phyloP scores from a whole-genome alignment of 2,797 vertebrate species.

The Siniperca undulata region DNA sequence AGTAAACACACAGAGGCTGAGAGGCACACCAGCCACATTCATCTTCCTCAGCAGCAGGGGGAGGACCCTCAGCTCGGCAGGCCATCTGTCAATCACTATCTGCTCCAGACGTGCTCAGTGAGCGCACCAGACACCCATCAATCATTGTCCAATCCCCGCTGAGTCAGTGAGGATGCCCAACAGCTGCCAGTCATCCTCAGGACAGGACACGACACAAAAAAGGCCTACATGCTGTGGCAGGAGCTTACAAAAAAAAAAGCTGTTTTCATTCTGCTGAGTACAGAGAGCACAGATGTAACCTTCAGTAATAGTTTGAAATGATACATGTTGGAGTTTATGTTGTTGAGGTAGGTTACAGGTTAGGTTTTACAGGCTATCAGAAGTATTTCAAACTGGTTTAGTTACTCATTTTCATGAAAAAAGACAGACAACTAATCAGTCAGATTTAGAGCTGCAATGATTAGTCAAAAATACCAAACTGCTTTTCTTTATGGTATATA shows the following conservation, averaged over 20 bases:
- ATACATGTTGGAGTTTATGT: conserved; percentile 4
- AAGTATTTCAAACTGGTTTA: too few species aligned
- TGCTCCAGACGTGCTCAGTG: conserved; percentile 18
- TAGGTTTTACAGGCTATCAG: too few species aligned
- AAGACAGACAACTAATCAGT: neutral
- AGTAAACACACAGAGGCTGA: conserved; percentile 27
- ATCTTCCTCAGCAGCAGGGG: conserved; percentile 13
- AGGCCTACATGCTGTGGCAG: neutral
- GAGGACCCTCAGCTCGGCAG: conserved; percentile 32
- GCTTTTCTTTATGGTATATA: neutral
- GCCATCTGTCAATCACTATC: conserved; percentile 57
- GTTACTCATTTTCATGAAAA: neutral
- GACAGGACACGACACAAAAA: neutral
- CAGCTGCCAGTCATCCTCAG: conserved; percentile 40
- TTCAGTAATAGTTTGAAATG: neutral
- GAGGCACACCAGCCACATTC: conserved; percentile 37
- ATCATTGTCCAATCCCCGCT: conserved; percentile 38
- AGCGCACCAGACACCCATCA: conserved; percentile 42
- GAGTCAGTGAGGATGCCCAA: conserved; percentile 24
- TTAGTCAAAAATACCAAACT: neutral
- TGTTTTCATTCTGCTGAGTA: neutral
- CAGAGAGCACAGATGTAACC: conserved; percentile 6
- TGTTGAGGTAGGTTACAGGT: too few species aligned
- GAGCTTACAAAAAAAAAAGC: neutral
- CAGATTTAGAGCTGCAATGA: neutral